Evolutionary conservation across 2,888 invertebrate species (phyloP), one percentile per base, ranked within the genome.

Genomic region (Diachrysia chrysitis): DNA sequence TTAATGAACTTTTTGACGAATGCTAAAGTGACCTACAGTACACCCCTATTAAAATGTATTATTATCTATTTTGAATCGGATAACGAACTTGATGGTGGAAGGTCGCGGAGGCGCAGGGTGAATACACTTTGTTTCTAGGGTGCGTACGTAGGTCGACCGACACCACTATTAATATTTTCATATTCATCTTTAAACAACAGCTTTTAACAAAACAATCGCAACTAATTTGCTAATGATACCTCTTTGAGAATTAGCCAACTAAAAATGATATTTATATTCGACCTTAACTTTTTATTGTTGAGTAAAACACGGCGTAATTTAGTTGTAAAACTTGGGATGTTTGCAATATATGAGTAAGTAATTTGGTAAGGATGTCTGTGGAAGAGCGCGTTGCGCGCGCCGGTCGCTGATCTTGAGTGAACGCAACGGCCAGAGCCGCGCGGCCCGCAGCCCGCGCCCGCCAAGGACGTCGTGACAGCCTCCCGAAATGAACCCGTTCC

Each of bases 71-170:
- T 88, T 76, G 84, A 85, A 88, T 90, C 88, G 88, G 86, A 87
- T 88, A 88, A 84, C 84, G 89, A 88, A 87, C 88, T 84, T 85
- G 79, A 68, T 84, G 78, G 84, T 84, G 78, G 84, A 89, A 92
- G 90, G 91, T 90, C 92, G 88, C 74, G 70, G 83, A 79, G 83
- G 77, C 70, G 73, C 82, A 85, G 85, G 92, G 92, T 93, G 87
- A 92, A 89, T 87, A 90, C 83, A 92, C 93, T 81, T 88, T 86
- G 88, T 90, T 87, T 86, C 88, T 88, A 87, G 89, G 89, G 90
- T 89, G 85, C 84, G 81, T 83, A 79, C 84, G 82, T 85, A 88
- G 87, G 88, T 87, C 89, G 81, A 56, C 66, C 68, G 66, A 73
- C 54, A 79, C 78, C 72, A 58, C 51, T 66, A 61, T 58, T 71